Conservation (phyloP, 2,113 vertebrate genomes). For the Eulemur rufifrons region DNA sequence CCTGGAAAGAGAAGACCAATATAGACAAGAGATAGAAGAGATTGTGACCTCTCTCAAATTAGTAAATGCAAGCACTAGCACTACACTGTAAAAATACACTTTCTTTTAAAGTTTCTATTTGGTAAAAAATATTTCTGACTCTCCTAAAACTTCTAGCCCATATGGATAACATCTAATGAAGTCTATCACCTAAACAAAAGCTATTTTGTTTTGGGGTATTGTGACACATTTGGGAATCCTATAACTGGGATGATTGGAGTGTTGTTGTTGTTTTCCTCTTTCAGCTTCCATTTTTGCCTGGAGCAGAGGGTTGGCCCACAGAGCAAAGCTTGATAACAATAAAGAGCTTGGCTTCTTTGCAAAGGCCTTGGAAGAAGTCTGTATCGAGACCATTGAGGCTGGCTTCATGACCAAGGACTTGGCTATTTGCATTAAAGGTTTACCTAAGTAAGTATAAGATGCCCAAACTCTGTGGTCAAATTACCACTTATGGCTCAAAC, state of each 20-base stretch:
- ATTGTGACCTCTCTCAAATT: background rate
- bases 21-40: background rate
- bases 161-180: background rate
- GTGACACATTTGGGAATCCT: background rate
- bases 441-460: constrained; percentile 90
- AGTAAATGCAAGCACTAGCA: background rate
- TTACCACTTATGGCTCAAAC: background rate
- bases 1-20: background rate
- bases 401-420: constrained; percentile 99
- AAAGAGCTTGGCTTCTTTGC: constrained; percentile 89
- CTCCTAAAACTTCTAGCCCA: background rate
- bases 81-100: background rate
- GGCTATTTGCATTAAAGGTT: constrained; percentile 97
- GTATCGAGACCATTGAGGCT: constrained; percentile 96
- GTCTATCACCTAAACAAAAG: background rate
- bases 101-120: background rate
- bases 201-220: background rate
- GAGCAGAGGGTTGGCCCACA: constrained; percentile 94
- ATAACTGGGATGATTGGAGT: background rate
- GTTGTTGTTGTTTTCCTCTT: background rate
- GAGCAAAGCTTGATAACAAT: constrained; percentile 95
- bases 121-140: background rate
- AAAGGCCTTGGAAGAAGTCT: constrained; percentile 93
- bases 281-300: constrained; percentile 99
- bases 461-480: background rate